Base-by-base conservation (phyloP, 2,113 vertebrate species). In the Sarotherodon lohbergeri region DNA sequence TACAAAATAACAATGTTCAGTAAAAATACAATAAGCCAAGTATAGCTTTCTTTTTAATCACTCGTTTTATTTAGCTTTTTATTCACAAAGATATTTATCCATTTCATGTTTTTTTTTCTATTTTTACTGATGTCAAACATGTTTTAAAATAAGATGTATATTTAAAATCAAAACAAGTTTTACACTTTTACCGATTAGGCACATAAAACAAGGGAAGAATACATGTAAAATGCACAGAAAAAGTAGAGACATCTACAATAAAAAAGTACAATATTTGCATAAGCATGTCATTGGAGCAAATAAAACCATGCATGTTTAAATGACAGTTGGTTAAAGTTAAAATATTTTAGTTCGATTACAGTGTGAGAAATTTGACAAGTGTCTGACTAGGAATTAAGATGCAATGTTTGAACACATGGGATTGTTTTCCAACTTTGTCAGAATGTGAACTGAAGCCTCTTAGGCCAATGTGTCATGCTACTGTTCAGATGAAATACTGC, bases 21-120 rank as follows among this genome's bases (percentile, higher is more conserved):
- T 54, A 89, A 71, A 89, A 81, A 82, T 82, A 71, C 84, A 87
- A 57, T 12, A 17, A 61, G 5, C 27, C 63, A 4, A 34, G 9
- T 16, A 54, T 3, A 36, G 7, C 5, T n/a, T 83, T 89, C 46
- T 79, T 86, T 91, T 80, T 41, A 86, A 91, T 85, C 59, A 48
- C 14, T 22, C 41, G 4, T 85, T 92, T 94, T 93, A 93, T 93
- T 95, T 43, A 87, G 36, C 84, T 88, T 78, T 43, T 19, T 80
- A 27, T 85, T 17, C 32, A 19, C 1, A 48, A 36, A 87, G 78
- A 88, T 29, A 80, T 87, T 34, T 12, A 79, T 55, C 24, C 46
- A 78, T 52, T 48, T 78, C 17, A 4, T 8, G 3, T 4, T 55
- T 78, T 3, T 2, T 3, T 85, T 81, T 68, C 14, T 27, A 2